A percentile compares a stretch with the other conserved stretches of the same genome.
Conservation (phyloP, 2,888 invertebrate genomes). For the Eristalis arbustorum region DNA sequence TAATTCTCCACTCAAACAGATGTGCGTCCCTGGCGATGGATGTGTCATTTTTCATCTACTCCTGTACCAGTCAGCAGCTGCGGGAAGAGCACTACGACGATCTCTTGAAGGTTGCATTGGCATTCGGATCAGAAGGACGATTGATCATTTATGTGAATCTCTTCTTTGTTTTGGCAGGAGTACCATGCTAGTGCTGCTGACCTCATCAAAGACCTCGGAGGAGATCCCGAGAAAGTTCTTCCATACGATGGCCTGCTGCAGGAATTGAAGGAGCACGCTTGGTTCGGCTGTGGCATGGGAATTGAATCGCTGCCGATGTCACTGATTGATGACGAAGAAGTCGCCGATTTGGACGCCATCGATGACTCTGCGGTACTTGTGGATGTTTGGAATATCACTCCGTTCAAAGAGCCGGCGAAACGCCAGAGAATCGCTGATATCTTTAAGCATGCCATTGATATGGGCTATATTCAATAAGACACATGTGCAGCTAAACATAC, state of each 20-base stretch:
- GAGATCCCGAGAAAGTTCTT: slow-evolving; percentile 82
- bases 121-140: not conserved
- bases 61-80: slow-evolving; percentile 84
- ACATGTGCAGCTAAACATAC: not conserved
- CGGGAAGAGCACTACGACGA: slow-evolving; percentile 83
- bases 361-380: slow-evolving; percentile 80
- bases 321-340: slow-evolving; percentile 81
- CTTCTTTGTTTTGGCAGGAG: slow-evolving; percentile 76
- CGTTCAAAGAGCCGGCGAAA: slow-evolving; percentile 83
- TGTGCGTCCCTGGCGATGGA: slow-evolving; percentile 76
- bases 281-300: slow-evolving; percentile 82
- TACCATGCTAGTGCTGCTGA: slow-evolving; percentile 83
- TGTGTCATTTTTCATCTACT: slow-evolving; percentile 82
- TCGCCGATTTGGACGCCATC: slow-evolving; percentile 81
- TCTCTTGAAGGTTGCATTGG: slow-evolving; percentile 71
- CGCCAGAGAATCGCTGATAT: slow-evolving; percentile 84
- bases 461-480: slow-evolving; percentile 80
- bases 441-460: slow-evolving; percentile 85
- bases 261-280: slow-evolving; percentile 81
- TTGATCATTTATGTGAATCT: not conserved
- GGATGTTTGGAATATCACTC: slow-evolving; percentile 84
- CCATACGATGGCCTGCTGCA: slow-evolving; percentile 75
- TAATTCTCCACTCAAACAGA: slow-evolving; percentile 34
- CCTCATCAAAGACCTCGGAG: slow-evolving; percentile 83
- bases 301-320: slow-evolving; percentile 82